phyloP scores from a whole-genome alignment of 2,113 vertebrate species.

The Indicator indicator region DNA sequence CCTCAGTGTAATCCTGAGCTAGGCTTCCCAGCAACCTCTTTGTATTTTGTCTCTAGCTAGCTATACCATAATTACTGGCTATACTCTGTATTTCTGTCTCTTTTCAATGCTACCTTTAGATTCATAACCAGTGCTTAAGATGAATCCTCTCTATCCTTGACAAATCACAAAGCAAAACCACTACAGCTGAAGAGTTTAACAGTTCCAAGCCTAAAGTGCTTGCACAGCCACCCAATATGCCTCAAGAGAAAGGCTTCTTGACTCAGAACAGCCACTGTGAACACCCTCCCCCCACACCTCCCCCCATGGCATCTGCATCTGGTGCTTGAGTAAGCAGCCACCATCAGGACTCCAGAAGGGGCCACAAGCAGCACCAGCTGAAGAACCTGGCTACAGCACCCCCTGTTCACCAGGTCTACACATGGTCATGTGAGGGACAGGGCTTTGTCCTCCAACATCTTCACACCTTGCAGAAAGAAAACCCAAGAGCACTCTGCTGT shows the following conservation, averaged over 20 bases:
- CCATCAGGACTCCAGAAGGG: background rate
- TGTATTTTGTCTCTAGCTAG: background rate
- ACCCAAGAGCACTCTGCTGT: background rate
- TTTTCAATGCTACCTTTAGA: background rate
- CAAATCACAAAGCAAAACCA: background rate
- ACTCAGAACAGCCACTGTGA: background rate
- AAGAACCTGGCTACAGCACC: background rate
- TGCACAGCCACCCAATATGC: background rate
- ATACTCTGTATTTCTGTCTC: background rate
- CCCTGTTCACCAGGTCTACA: background rate
- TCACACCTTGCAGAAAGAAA: background rate
- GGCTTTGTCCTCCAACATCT: fast-evolving
- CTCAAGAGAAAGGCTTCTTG: background rate
- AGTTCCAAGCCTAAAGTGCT: background rate
- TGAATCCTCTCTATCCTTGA: background rate
- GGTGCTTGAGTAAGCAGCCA: background rate
- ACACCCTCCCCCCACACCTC: too few species aligned
- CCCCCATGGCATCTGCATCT: fast-evolving
- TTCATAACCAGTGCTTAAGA: background rate
- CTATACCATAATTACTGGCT: background rate
- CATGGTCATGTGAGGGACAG: fast-evolving
- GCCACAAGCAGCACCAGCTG: background rate
- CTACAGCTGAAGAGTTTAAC: background rate
- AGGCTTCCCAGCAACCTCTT: background rate
- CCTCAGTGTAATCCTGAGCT: background rate